These are phyloP conservation scores for Melitaea cinxia DNA, from an alignment of 1,140 invertebrate species.

Conservation along the genomic window DNA sequence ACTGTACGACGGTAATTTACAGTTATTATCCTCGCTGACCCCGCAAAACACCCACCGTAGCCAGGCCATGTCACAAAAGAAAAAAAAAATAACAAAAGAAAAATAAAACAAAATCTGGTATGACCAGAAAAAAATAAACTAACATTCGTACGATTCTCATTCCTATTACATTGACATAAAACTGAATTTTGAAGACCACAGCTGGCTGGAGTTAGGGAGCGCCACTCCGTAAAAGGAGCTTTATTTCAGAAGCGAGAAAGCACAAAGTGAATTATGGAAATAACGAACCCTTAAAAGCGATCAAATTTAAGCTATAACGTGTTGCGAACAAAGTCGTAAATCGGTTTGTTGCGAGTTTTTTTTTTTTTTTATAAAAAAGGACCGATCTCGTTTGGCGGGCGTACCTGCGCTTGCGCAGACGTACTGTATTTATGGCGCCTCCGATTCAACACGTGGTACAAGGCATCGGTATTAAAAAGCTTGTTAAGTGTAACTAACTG, in stretches of 20 bases:
- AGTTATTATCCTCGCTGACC: slow-evolving; percentile 79
- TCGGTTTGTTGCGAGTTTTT: slow-evolving; percentile 24
- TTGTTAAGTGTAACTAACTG: slow-evolving; percentile 75
- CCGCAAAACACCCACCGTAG: slow-evolving; percentile 79
- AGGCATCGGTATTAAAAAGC: slow-evolving; percentile 66
- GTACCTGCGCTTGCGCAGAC: slow-evolving; percentile 76
- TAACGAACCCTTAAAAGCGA: slow-evolving; percentile 31
- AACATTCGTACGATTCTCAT: slow-evolving; percentile 40
- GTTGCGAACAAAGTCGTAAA: slow-evolving; percentile 39
- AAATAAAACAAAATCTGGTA: slow-evolving; percentile 71
- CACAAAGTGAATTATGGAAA: slow-evolving; percentile 77
- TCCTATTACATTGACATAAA: slow-evolving; percentile 44
- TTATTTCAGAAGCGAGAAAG: slow-evolving; percentile 79
- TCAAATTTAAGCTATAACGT: slow-evolving; percentile 45
- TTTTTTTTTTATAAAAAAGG: slow-evolving; percentile 70
- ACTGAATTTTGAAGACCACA: slow-evolving; percentile 34
- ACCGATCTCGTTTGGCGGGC: slow-evolving; percentile 78
- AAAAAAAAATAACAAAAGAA: slow-evolving; percentile 55
- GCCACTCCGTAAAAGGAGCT: slow-evolving; percentile 72
- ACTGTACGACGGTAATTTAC: slow-evolving; percentile 77
- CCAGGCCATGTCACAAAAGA: slow-evolving; percentile 69
- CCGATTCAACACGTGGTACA: slow-evolving; percentile 69
- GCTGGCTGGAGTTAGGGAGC: slow-evolving; percentile 38
- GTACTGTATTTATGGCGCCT: slow-evolving; percentile 79
- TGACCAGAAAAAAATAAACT: slow-evolving; percentile 71